Evolutionary conservation across 1,140 invertebrate genomes (phyloP).

Genomic region (Ladona fulva): DNA sequence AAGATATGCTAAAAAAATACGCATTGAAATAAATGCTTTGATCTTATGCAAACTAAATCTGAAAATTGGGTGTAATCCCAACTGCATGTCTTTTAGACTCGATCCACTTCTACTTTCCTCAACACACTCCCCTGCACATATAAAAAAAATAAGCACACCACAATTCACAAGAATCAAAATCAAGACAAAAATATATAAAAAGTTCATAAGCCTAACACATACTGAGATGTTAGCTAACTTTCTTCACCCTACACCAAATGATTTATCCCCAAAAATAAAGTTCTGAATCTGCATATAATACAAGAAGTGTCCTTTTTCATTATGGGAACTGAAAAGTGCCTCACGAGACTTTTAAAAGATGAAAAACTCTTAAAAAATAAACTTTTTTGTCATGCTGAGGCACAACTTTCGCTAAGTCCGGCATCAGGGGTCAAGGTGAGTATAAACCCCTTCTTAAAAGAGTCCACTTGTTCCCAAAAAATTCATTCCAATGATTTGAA

Average conservation of each 20-base stretch:
- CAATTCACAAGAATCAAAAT: background rate
- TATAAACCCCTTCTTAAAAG: background rate
- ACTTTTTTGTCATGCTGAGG: constrained; percentile 9
- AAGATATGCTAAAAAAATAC: too few species aligned
- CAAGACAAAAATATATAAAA: background rate
- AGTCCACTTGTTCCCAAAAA: background rate
- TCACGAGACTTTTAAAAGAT: constrained; percentile 1
- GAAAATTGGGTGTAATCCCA: too few species aligned
- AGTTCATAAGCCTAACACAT: constrained; percentile 9
- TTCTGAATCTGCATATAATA: constrained; percentile 3
- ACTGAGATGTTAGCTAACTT: background rate
- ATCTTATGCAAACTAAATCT: background rate
- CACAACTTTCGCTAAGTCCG: background rate
- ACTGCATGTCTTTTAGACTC: too few species aligned
- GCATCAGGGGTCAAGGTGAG: background rate
- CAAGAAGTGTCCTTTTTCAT: background rate
- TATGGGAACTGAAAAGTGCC: background rate
- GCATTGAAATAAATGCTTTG: background rate
- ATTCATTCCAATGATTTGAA: background rate
- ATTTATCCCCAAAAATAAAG: constrained; percentile 7
- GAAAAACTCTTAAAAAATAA: constrained; percentile 5
- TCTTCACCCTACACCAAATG: constrained; percentile 6
- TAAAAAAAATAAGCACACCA: background rate
- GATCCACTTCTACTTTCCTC: background rate
- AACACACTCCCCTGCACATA: background rate